Base-by-base conservation (phyloP, 1,140 invertebrate genomes). In the Monochamus saltuarius region DNA sequence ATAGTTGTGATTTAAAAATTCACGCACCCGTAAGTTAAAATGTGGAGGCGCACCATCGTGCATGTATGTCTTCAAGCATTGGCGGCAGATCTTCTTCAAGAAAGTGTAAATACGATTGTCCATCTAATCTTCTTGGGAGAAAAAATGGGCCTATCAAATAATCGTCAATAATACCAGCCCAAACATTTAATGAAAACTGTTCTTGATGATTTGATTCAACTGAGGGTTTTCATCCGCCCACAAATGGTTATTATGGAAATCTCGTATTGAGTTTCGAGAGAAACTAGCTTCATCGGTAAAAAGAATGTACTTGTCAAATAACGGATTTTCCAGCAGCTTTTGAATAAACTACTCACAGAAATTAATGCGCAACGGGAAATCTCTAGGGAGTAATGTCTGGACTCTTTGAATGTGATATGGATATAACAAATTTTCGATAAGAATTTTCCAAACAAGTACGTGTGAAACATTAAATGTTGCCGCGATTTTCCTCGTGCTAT, bases 391-490 rank as follows among this genome's bases (percentile, higher is more conserved):
- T 4, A 60, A 38, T 42, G 57, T 51, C 34, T 61, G 59, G 29
- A 62, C 59, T 39, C 40, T 40, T 42, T 62, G 43, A 43, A 65
- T 38, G 38, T 65, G 59, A 38, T 58, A 62, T 29, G 50, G 55
- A 52, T 65, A 65, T 47, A 62, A 42, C 34, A 54, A 43, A 42
- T 53, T 37, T 11, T 62, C 55, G 9, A 17, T 34, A 14, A 66
- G 34, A 54, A 56, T 56, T 19, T 34, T 47, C 52, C 56, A 60
- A 38, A 66, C 56, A 51, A 34, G n/a, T 47, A 47, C 7, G 50
- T 53, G 47, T 42, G 29, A 38, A 38, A 63, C 42, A 55, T 61
- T 60, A 9, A 66, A 54, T 22, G 16, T 13, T 9, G 17, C 4
- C 16, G 59, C 60, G 34, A 62, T 39, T 66, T 56, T 62, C 55